Conservation (phyloP, 2,797 vertebrate genomes). For the Acanthornis magna region DNA sequence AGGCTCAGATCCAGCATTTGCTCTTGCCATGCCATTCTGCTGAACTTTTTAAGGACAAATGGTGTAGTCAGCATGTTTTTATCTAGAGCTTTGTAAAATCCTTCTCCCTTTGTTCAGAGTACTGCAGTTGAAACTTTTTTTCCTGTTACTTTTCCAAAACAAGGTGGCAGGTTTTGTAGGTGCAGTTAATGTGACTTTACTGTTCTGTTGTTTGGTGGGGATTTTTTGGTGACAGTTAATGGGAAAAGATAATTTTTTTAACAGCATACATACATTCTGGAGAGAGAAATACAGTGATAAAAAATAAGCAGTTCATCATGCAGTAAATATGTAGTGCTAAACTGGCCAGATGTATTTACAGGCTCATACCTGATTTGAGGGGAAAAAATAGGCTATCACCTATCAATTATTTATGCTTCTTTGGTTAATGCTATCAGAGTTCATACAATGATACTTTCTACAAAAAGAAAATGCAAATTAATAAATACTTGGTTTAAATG, state of each 20-base stretch:
- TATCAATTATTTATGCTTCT: background rate
- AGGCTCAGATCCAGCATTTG: background rate
- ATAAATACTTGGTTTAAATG: background rate
- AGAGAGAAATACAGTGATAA: background rate
- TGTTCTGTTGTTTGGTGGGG: background rate
- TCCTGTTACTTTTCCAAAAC: background rate
- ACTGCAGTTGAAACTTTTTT: background rate
- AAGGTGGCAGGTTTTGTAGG: background rate
- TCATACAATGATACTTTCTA: background rate
- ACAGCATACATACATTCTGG: background rate
- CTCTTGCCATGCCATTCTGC: background rate
- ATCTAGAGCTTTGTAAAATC: background rate
- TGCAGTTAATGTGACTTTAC: background rate
- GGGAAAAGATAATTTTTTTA: background rate
- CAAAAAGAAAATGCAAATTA: background rate
- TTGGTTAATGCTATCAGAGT: background rate
- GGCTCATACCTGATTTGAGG: background rate
- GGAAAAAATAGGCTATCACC: background rate
- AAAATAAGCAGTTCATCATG: background rate
- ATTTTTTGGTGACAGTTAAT: background rate
- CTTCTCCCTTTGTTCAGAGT: background rate
- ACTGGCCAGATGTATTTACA: background rate
- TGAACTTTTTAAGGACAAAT: background rate
- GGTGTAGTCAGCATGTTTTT: background rate
- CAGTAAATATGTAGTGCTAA: background rate